phyloP scores from a whole-genome alignment of 1,140 invertebrate genomes.

The Aleiodes sp. region DNA sequence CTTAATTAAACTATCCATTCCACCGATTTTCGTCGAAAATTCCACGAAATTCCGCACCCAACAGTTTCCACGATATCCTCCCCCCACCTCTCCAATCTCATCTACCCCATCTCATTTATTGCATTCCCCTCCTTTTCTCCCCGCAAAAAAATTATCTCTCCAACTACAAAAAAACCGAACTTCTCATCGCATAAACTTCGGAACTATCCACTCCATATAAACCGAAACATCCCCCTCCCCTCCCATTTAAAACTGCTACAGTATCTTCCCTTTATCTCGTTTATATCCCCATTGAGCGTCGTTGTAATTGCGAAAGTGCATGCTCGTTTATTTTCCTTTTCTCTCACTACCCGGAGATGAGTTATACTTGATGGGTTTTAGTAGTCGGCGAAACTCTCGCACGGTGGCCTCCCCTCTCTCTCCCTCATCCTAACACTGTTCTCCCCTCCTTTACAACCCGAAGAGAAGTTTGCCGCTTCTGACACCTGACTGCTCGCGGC shows the following conservation, averaged over 20 bases:
- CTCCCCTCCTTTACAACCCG: background rate
- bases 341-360: slow-evolving; percentile 32
- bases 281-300: slow-evolving; percentile 31
- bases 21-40: no score
- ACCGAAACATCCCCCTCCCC: background rate
- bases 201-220: background rate
- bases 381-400: slow-evolving; percentile 20
- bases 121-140: background rate
- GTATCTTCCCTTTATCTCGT: slow-evolving; percentile 37
- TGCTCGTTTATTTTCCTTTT: background rate
- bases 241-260: no score
- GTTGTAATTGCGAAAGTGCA: slow-evolving; percentile 38
- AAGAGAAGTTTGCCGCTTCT: slow-evolving; percentile 42
- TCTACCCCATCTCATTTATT: no score
- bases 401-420: slow-evolving; percentile 22
- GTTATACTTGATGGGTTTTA: slow-evolving; percentile 33
- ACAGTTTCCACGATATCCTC: no score
- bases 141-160: background rate
- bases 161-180: no score
- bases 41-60: no score
- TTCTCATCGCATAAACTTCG: no score
- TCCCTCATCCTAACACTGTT: background rate
- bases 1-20: no score
- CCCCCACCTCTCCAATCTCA: no score
- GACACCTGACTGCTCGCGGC: slow-evolving; percentile 43